These are phyloP conservation scores for Amniataba percoides DNA, from an alignment of 2,797 vertebrate species.

Conservation along the genomic window DNA sequence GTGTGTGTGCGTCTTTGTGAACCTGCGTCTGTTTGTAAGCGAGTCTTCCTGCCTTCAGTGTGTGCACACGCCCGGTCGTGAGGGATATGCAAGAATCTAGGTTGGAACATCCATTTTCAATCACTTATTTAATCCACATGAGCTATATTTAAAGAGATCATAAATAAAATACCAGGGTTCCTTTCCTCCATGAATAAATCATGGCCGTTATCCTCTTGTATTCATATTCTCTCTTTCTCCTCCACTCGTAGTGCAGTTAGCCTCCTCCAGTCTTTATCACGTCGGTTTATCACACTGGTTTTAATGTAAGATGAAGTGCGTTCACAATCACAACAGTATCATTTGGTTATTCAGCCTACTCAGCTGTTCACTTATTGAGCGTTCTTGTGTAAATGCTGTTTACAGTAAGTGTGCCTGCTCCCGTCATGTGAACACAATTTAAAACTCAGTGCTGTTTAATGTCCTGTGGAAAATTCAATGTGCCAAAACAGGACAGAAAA, in stretches of 20 bases:
- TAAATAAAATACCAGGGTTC: conserved; percentile 82
- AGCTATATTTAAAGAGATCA: conserved; percentile 81
- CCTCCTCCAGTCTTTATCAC: conserved; percentile 41
- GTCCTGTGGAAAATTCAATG: conserved; percentile 25
- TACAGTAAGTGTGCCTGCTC: conserved; percentile 13
- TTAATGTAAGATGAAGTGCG: conserved; percentile 27
- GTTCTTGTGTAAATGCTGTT: conserved; percentile 33
- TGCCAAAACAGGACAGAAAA: conserved; percentile 20
- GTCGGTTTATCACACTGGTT: conserved; percentile 36
- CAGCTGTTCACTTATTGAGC: conserved; percentile 28
- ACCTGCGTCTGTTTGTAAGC: conserved; percentile 7
- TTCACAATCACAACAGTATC: conserved; percentile 37
- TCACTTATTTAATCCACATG: conserved; percentile 77
- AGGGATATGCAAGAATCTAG: conserved; percentile 55
- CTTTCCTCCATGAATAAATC: conserved; percentile 81
- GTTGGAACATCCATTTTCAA: conserved; percentile 73
- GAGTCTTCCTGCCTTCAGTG: not conserved
- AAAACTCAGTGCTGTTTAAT: conserved; percentile 32
- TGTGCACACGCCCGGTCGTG: conserved; percentile 25
- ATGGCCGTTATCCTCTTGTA: conserved; percentile 69
- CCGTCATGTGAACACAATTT: conserved; percentile 25
- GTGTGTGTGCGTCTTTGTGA: not conserved
- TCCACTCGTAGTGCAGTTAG: conserved; percentile 7
- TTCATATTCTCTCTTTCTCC: conserved; percentile 49
- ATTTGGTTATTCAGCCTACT: conserved; percentile 31